These are phyloP conservation scores for Lypha dubia DNA, from an alignment of 2,888 invertebrate species.

Conservation along the genomic window DNA sequence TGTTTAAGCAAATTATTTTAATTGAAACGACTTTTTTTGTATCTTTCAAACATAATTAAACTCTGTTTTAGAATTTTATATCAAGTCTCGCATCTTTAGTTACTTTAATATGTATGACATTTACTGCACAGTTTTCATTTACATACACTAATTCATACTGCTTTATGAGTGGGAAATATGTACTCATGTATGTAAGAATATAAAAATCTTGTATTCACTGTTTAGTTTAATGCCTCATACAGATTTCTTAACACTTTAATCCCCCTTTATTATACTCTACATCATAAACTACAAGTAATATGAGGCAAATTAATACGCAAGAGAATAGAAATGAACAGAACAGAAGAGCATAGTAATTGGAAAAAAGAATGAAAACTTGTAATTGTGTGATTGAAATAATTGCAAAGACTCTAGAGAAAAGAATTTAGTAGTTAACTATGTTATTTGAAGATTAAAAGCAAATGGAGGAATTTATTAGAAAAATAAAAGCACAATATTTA, in stretches of 20 bases:
- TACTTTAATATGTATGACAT: background rate
- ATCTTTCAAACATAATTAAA: background rate
- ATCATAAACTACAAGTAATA: constrained; percentile 41
- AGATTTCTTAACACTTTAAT: constrained; percentile 46
- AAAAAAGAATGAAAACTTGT: constrained; percentile 16
- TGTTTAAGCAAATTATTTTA: background rate
- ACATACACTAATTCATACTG: background rate
- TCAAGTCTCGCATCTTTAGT: background rate
- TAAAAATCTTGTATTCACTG: constrained; percentile 21
- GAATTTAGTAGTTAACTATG: background rate
- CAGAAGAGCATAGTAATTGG: background rate
- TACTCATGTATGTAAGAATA: background rate
- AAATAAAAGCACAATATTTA: background rate
- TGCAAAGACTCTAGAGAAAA: constrained; percentile 3
- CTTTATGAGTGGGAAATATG: background rate
- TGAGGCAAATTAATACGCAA: constrained; percentile 8
- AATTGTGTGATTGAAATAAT: background rate
- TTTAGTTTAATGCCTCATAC: constrained; percentile 16
- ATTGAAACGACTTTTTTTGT: background rate
- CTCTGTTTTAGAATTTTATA: background rate
- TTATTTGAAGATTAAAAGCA: background rate
- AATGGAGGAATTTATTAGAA: background rate
- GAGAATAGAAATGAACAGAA: background rate
- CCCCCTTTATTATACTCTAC: constrained; percentile 47
- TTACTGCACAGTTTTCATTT: constrained; percentile 3